Percentiles rank a stretch among this genome's conserved stretches.
These are phyloP conservation scores for Hyla sarda DNA, from an alignment of 2,113 vertebrate species.

Conservation along the genomic window DNA sequence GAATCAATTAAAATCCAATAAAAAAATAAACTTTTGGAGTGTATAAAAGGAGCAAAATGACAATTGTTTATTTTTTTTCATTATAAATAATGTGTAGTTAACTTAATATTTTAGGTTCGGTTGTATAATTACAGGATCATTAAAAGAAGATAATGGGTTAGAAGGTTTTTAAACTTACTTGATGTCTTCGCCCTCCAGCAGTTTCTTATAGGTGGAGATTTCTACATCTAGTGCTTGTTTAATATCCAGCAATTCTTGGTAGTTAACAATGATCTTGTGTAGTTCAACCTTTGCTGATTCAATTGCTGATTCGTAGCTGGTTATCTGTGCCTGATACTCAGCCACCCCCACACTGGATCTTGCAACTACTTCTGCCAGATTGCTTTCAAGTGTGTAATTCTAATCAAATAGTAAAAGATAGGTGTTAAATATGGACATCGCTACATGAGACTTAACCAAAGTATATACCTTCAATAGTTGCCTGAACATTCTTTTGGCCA, in stretches of 20 bases:
- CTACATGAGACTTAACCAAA: background rate
- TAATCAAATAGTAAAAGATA: constrained; percentile 40
- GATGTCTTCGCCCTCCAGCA: constrained; percentile 68
- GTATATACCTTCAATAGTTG: no score
- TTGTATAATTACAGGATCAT: background rate
- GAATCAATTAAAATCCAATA: no score
- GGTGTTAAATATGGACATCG: background rate
- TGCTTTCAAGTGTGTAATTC: constrained; percentile 67
- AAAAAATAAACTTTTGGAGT: no score
- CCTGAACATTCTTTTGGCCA: no score
- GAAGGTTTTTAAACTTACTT: constrained; percentile 62
- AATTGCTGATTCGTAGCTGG: constrained; percentile 66
- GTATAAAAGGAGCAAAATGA: no score
- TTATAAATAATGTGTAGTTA: background rate
- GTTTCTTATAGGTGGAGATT: constrained; percentile 70
- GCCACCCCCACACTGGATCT: constrained; percentile 67
- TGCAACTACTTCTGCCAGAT: constrained; percentile 65
- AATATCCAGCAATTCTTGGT: constrained; percentile 70
- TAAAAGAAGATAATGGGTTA: background rate
- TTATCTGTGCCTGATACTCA: constrained; percentile 66
- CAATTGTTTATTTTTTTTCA: no score
- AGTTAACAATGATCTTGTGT: constrained; percentile 69
- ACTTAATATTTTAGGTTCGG: background rate
- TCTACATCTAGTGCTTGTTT: constrained; percentile 71
- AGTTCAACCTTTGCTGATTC: constrained; percentile 68